phyloP scores from a whole-genome alignment of 2,888 invertebrate genomes.

The Sminthurides aquaticus region DNA sequence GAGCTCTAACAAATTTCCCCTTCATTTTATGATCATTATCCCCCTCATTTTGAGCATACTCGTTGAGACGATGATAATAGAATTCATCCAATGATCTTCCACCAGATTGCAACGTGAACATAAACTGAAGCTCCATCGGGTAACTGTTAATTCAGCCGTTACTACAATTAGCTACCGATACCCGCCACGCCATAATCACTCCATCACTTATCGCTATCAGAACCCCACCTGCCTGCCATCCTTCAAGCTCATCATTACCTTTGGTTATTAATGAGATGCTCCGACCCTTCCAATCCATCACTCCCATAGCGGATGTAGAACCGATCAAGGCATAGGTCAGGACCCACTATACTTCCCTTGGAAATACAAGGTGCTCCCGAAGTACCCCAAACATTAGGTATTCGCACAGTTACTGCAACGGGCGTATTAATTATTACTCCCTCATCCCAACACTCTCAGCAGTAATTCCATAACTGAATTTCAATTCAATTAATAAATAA shows the following conservation, averaged over 20 bases:
- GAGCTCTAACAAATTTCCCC: constrained; percentile 19
- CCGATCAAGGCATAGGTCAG: constrained; percentile 17
- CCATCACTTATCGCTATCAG: no score
- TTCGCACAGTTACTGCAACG: constrained; percentile 14
- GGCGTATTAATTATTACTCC: no score
- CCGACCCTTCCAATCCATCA: constrained; percentile 6
- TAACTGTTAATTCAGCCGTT: no score
- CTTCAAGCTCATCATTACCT: no score
- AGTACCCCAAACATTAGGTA: constrained; percentile 4
- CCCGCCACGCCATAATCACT: no score
- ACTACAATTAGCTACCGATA: no score
- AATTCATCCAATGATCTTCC: constrained; percentile 4
- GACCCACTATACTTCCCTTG: constrained; percentile 17
- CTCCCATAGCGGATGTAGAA: constrained; percentile 16
- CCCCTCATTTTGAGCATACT: not conserved
- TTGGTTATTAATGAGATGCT: constrained; percentile 7
- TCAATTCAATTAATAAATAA: no score
- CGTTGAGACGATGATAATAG: constrained; percentile 7
- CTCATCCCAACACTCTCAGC: no score
- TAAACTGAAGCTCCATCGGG: constrained; percentile 24
- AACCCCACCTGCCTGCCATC: no score
- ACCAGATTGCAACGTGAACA: constrained; percentile 14
- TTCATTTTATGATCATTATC: not conserved
- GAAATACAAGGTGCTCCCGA: constrained; percentile 13
- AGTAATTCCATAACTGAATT: no score